A percentile compares a stretch with the other conserved stretches of the same genome.
Conservation (phyloP, 1,140 invertebrate species). For the Drosophila serrata region DNA sequence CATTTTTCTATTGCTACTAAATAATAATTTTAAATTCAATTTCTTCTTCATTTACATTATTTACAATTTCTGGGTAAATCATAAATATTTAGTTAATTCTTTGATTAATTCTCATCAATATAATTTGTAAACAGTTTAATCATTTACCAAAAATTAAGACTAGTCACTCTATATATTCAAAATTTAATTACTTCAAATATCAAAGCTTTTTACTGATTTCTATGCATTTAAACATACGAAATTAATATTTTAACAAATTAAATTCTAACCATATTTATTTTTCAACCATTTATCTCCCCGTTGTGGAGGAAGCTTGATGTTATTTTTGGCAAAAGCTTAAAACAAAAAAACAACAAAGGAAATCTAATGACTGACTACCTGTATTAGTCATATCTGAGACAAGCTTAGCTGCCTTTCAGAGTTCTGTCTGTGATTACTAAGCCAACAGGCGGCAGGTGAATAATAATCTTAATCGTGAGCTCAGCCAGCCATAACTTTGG, state of each 20-base stretch:
- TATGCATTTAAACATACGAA: not conserved
- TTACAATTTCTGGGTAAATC: not conserved
- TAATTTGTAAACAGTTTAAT: not conserved
- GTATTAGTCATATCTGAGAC: slow-evolving; percentile 19
- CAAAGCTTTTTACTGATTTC: not conserved
- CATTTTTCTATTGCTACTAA: no score
- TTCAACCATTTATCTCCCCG: not conserved
- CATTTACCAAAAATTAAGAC: not conserved
- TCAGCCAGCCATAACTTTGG: slow-evolving; percentile 9
- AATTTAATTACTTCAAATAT: no score
- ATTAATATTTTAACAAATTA: not conserved
- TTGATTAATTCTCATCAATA: not conserved
- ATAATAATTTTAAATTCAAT: no score
- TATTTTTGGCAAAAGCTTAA: slow-evolving; percentile 4
- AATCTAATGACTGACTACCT: slow-evolving; percentile 11
- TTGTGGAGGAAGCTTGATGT: slow-evolving; percentile 1
- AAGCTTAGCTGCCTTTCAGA: slow-evolving; percentile 10
- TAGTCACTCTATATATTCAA: no score
- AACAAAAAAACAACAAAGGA: not conserved
- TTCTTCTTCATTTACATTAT: not conserved
- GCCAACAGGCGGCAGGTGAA: slow-evolving; percentile 1
- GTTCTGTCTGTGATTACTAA: slow-evolving; percentile 10
- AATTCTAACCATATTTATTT: not conserved
- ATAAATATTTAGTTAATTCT: not conserved
- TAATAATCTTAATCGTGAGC: slow-evolving; percentile 16